Evolutionary conservation across 2,797 vertebrate species (phyloP).

Genomic region (Okamejei kenojei): DNA sequence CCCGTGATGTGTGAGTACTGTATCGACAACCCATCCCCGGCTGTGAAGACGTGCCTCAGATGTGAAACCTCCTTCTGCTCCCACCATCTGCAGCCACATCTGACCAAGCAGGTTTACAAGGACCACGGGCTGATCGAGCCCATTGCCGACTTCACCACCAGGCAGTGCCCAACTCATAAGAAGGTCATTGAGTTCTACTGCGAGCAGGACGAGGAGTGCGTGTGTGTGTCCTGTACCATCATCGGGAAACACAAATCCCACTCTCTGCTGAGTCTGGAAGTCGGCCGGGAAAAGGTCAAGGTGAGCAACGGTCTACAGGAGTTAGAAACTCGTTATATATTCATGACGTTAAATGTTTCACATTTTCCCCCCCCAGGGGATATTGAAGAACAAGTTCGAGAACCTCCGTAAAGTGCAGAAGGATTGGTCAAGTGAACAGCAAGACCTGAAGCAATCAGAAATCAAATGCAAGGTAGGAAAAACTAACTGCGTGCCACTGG

Average conservation of each 20-base stretch:
- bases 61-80: not conserved
- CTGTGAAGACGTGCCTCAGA: constrained; percentile 3
- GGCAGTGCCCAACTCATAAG: not conserved
- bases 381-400: not conserved
- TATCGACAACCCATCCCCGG: not conserved
- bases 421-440: not conserved
- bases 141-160: not conserved
- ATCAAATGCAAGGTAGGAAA: not conserved
- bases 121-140: not conserved
- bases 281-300: no score
- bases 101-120: not conserved
- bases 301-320: no score
- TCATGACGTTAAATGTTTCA: no score
- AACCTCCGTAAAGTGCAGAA: not conserved
- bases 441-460: not conserved
- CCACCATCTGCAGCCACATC: not conserved
- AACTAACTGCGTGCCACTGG: no score
- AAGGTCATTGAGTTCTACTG: not conserved
- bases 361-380: no score
- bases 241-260: not conserved
- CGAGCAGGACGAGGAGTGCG: not conserved
- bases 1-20: not conserved
- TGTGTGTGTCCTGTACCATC: not conserved
- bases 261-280: no score
- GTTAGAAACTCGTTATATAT: no score